Evolutionary conservation across 1,140 invertebrate species (phyloP).

Genomic region (Thaumatotibia leucotreta): DNA sequence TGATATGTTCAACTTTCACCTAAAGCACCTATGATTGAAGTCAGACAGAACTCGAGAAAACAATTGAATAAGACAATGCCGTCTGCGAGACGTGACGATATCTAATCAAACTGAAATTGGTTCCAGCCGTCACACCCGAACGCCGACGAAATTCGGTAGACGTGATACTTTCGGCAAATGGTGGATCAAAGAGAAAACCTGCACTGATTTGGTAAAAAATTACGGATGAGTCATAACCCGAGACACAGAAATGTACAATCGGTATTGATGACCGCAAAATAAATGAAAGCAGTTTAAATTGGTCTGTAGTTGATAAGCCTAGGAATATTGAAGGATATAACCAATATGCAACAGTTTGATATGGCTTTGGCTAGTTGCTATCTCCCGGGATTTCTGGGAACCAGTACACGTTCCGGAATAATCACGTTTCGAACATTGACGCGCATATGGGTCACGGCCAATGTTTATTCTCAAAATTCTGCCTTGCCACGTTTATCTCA

Average conservation of each 20-base stretch:
- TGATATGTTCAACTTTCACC: neutral
- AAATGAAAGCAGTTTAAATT: neutral
- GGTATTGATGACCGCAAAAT: neutral
- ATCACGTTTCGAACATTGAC: neutral
- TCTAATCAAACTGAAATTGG: conserved; percentile 8
- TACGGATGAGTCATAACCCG: neutral
- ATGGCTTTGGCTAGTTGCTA: too few relatives aligned
- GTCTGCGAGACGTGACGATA: neutral
- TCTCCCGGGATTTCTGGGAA: neutral
- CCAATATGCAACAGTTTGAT: neutral
- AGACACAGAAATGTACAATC: neutral
- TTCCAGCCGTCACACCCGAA: neutral
- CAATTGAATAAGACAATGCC: neutral
- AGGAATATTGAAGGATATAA: neutral
- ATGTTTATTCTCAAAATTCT: neutral
- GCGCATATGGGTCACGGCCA: neutral
- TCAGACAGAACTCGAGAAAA: neutral
- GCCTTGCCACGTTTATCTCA: too few relatives aligned
- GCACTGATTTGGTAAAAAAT: neutral
- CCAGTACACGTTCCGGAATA: too few relatives aligned
- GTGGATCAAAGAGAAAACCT: conserved; percentile 8
- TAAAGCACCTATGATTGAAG: neutral
- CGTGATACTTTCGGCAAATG: conserved; percentile 1
- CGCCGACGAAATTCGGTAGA: neutral
- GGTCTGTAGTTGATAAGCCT: neutral